Evolutionary conservation across 1,140 invertebrate species (phyloP).

Genomic region (Heterodera carotae): DNA sequence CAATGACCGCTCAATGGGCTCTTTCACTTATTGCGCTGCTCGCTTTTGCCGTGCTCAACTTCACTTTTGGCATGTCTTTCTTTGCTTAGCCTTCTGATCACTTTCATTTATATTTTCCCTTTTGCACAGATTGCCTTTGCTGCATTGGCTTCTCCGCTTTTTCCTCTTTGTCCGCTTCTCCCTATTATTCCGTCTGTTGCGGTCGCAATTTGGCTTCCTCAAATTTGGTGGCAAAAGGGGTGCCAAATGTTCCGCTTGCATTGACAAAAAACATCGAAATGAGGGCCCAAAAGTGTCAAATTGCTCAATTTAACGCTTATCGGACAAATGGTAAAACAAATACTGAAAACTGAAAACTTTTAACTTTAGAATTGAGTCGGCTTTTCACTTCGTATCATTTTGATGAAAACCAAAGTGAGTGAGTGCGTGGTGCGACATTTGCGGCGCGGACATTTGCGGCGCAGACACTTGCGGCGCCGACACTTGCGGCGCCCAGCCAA

Average conservation of each 20-base stretch:
- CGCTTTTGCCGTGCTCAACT: not conserved
- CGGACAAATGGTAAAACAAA: constrained; percentile 42
- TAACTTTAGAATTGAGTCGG: constrained; percentile 19
- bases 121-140: not conserved
- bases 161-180: not conserved
- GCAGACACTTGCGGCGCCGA: too few species aligned
- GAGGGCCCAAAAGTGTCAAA: constrained; percentile 44
- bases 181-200: not conserved
- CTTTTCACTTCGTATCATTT: constrained; percentile 42
- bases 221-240: constrained; percentile 3
- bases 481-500: too few species aligned
- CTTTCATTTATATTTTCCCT: not conserved
- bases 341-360: not conserved
- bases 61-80: not conserved
- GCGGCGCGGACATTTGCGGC: too few species aligned
- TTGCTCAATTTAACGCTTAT: constrained; percentile 45
- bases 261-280: constrained; percentile 20
- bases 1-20: not conserved
- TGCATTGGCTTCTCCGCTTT: constrained; percentile 11
- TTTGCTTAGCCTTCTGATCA: not conserved
- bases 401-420: constrained; percentile 4
- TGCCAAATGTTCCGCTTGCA: not conserved
- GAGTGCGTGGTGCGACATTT: too few species aligned
- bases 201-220: not conserved
- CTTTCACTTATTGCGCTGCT: not conserved